Evolutionary conservation across 2,888 invertebrate genomes (phyloP), one percentile per base, ranked within the genome.

Genomic region (Andrena camellia): DNA sequence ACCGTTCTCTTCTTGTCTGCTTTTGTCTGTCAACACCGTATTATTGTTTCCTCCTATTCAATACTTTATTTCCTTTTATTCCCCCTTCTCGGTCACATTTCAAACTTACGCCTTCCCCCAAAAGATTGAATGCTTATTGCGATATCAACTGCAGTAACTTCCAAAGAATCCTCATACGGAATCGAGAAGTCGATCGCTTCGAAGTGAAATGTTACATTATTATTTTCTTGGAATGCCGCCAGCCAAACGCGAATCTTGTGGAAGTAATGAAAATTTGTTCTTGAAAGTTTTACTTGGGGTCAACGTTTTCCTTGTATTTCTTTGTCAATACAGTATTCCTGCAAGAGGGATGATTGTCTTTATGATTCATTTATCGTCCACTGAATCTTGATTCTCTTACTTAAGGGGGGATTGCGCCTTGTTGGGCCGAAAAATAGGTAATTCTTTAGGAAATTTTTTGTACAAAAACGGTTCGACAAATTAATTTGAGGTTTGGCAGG

Each of bases 181-280:
- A 79, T 82, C 78, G 72, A 80, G 68, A 76, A 82, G 86, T 84
- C 85, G 81, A 89, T 79, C 78, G 78, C 50, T 54, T 67, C 67
- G 76, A 78, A 77, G 83, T 88, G 85, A 88, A 88, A 89, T 88
- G 88, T 89, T 87, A 87, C 89, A 81, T 87, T 88, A 88, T 88
- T 88, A 88, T 89, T 89, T 88, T 81, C 35, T 71, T 88, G 88
- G 87, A 78, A 48, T 26, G 57, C 60, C 48, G 89, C 88, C 88
- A 88, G 64, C 31, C 67, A 68, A 81, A 80, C 63, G 57, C 67
- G 83, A 77, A 72, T 80, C 76, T 68, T 62, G 60, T 71, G 84
- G 69, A 78, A 86, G 86, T 81, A 89, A 86, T 87, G 83, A 89
- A 88, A 88, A 87, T 83, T 87, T 81, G 70, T 79, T 81, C 79